These are phyloP conservation scores for Drosophila miranda DNA, from an alignment of 1,140 invertebrate species.

Conservation along the genomic window DNA sequence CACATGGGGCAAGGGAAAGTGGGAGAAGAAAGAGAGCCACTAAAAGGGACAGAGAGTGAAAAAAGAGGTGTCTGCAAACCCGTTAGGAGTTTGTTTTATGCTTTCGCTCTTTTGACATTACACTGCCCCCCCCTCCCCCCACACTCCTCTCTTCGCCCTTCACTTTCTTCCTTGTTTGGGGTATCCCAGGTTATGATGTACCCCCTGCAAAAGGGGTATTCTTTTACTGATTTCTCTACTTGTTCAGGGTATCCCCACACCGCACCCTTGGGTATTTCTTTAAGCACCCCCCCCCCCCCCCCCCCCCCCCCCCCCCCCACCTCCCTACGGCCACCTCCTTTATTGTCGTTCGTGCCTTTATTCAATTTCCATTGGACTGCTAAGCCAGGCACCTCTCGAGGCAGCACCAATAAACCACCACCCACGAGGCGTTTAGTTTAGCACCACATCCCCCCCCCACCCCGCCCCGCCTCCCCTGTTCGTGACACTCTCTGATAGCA, in stretches of 20 bases:
- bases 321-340: neutral
- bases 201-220: no score
- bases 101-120: conserved; percentile 78
- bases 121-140: conserved; percentile 39
- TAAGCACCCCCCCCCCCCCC: neutral
- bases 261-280: conserved; percentile 15
- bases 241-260: neutral
- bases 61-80: conserved; percentile 59
- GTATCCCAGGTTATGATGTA: conserved; percentile 22
- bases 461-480: conserved; percentile 17
- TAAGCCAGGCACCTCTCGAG: conserved; percentile 38
- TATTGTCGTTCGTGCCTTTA: conserved; percentile 61
- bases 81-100: conserved; percentile 78
- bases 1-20: neutral
- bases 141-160: neutral
- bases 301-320: no score
- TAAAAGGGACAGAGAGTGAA: conserved; percentile 21
- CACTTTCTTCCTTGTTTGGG: neutral
- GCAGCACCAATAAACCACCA: neutral
- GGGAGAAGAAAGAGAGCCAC: neutral
- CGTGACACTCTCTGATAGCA: conserved; percentile 74
- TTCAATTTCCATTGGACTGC: conserved; percentile 76
- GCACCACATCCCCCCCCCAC: neutral
- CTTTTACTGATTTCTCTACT: neutral
- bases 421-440: conserved; percentile 13